Evolutionary conservation across 2,797 vertebrate species (phyloP).

Genomic region (Dendrocincla fuliginosa): DNA sequence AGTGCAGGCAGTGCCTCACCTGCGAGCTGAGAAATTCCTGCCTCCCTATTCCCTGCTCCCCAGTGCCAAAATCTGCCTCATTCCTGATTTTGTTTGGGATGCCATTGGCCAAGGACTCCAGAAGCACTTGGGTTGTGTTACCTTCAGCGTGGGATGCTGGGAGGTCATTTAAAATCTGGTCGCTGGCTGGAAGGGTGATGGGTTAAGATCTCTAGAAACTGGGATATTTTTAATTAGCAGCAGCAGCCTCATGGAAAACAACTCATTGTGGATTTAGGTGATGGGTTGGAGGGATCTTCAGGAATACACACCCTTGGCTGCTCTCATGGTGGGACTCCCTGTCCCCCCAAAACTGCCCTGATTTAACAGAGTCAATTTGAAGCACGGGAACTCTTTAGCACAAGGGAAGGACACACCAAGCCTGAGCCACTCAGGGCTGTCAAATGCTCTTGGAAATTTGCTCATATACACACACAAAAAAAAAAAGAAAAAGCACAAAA

Average conservation of each 20-base stretch:
- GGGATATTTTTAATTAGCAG: background rate
- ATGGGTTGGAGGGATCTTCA: background rate
- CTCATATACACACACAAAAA: background rate
- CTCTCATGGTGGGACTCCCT: background rate
- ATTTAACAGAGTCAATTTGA: background rate
- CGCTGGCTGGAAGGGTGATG: fast-evolving
- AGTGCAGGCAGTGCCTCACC: background rate
- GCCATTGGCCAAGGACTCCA: background rate
- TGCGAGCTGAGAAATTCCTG: fast-evolving
- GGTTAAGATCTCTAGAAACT: background rate
- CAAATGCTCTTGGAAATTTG: background rate
- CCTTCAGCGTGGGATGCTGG: background rate
- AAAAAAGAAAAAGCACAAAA: background rate
- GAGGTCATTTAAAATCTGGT: background rate
- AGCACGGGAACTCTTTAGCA: background rate
- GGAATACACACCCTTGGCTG: background rate
- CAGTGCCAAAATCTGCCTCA: background rate
- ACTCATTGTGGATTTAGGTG: background rate
- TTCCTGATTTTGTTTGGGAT: background rate
- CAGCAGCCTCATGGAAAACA: background rate
- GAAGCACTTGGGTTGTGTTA: fast-evolving
- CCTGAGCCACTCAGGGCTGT: background rate
- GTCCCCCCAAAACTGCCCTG: background rate
- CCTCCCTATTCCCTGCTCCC: fast-evolving
- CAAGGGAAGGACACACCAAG: background rate